Evolutionary conservation across 2,888 invertebrate species (phyloP).

Genomic region (Odontomyia ornata): DNA sequence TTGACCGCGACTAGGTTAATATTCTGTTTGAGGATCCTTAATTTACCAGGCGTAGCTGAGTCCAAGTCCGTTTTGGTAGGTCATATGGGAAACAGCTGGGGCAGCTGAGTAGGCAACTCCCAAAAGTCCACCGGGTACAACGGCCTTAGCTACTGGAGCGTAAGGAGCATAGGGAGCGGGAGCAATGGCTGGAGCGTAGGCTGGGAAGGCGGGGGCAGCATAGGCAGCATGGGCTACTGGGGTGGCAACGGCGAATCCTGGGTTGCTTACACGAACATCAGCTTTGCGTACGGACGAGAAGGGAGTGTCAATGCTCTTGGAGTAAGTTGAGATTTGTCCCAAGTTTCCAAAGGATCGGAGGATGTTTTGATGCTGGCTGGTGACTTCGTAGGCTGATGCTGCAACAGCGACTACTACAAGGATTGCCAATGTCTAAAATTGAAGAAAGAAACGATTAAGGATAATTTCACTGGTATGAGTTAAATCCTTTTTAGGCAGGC

Average conservation of each 20-base stretch:
- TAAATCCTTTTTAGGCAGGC: too few relatives aligned
- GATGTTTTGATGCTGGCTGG: conserved; percentile 70
- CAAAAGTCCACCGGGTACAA: conserved; percentile 67
- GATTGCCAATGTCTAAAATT: neutral
- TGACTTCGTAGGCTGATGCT: conserved; percentile 52
- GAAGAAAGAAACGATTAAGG: neutral
- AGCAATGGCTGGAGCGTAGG: conserved; percentile 53
- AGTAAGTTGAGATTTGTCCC: conserved; percentile 74
- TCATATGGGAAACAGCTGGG: conserved; percentile 71
- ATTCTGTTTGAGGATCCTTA: neutral
- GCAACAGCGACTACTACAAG: neutral
- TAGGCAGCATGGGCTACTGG: conserved; percentile 56
- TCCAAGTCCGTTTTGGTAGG: conserved; percentile 69
- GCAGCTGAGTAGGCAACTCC: conserved; percentile 71
- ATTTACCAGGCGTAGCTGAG: conserved; percentile 68
- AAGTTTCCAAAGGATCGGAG: conserved; percentile 73
- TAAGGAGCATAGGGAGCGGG: conserved; percentile 56
- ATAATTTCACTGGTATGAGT: too few relatives aligned
- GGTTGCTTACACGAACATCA: conserved; percentile 76
- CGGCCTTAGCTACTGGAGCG: conserved; percentile 53
- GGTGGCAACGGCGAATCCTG: conserved; percentile 63
- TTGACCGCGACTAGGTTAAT: conserved; percentile 45
- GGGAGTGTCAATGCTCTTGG: conserved; percentile 76
- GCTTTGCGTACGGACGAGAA: conserved; percentile 77
- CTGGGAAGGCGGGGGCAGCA: conserved; percentile 55